phyloP scores from a whole-genome alignment of 2,113 vertebrate genomes.

The human (Homo sapiens) region DNA sequence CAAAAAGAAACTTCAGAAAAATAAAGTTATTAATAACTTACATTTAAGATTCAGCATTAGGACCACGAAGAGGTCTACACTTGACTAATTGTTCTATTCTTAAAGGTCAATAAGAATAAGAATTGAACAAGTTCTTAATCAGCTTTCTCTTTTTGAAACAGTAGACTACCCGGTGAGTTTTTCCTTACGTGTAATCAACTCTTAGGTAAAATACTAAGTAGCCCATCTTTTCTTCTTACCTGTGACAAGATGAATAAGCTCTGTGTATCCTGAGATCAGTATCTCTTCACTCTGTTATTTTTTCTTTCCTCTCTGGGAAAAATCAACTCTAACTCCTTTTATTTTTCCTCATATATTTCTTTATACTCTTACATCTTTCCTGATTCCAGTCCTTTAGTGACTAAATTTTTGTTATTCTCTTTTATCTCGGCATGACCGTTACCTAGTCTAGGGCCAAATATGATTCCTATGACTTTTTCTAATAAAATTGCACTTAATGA shows the following conservation, averaged over 20 bases:
- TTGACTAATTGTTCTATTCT: not conserved
- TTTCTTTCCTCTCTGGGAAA: not conserved
- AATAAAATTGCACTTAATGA: not conserved
- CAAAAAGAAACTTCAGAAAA: not conserved
- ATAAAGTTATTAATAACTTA: constrained; percentile 13
- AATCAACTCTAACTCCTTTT: not conserved
- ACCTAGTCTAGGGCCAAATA: not conserved
- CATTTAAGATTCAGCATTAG: not conserved
- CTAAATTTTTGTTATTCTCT: not conserved
- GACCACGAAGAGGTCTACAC: not conserved
- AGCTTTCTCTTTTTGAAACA: not conserved
- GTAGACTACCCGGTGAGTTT: not conserved
- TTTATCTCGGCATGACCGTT: not conserved
- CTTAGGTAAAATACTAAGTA: not conserved
- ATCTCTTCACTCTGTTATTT: not conserved
- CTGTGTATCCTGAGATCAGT: not conserved
- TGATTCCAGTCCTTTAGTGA: not conserved
- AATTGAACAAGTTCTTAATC: not conserved
- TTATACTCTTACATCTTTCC: not conserved
- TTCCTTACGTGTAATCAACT: not conserved
- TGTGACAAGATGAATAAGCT: not conserved
- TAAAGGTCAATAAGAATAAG: constrained; percentile 3
- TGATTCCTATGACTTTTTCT: not conserved
- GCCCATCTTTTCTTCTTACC: not conserved
- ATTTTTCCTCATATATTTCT: not conserved